Conservation (phyloP, 1,140 invertebrate genomes). For the Bemisia tabaci region DNA sequence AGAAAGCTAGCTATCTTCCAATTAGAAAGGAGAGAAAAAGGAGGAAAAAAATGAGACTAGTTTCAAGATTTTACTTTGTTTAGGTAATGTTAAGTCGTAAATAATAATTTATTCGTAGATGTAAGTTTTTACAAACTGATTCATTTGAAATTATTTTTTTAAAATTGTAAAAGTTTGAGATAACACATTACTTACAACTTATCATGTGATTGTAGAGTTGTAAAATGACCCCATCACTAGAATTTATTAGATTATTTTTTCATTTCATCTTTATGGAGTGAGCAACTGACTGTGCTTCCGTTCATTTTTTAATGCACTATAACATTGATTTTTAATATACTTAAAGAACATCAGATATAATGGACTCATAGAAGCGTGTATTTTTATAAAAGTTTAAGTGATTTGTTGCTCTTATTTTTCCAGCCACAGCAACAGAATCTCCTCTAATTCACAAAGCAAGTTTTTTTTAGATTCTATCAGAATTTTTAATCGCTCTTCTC, state of each 20-base stretch:
- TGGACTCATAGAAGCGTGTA: too few species aligned
- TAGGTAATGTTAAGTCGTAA: neutral
- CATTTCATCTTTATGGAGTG: neutral
- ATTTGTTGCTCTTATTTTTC: too few species aligned
- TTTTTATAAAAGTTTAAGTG: too few species aligned
- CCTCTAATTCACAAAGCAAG: too few species aligned
- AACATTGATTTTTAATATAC: too few species aligned
- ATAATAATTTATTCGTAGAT: neutral
- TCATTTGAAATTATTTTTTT: neutral
- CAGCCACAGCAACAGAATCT: too few species aligned
- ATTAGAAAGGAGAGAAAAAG: neutral
- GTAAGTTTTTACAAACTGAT: neutral
- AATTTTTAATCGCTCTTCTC: too few species aligned
- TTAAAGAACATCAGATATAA: too few species aligned
- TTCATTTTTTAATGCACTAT: neutral
- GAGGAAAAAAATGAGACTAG: neutral
- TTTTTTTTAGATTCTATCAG: too few species aligned
- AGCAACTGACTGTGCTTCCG: neutral
- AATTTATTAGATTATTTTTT: neutral
- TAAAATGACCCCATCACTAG: neutral
- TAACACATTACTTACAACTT: too few species aligned
- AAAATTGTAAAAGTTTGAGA: neutral
- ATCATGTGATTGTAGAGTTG: neutral
- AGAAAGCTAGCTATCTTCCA: too few species aligned
- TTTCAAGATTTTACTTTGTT: neutral